phyloP scores from a whole-genome alignment of 2,888 invertebrate species.

The Seira sanloemensis region DNA sequence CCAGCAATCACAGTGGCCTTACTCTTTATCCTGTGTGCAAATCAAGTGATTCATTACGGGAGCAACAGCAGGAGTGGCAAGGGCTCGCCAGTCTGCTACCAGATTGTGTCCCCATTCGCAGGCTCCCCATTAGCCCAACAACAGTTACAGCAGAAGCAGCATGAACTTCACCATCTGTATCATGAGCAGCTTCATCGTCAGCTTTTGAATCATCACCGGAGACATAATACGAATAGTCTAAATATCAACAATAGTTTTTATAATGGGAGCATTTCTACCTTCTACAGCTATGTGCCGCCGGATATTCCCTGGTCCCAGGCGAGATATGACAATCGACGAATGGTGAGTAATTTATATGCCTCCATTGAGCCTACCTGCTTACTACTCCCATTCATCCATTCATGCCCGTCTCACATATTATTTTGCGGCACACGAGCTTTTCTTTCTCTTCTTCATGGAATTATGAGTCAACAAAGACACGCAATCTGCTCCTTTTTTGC shows the following conservation, averaged over 20 bases:
- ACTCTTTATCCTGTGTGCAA: slow-evolving; percentile 69
- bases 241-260: slow-evolving; percentile 30
- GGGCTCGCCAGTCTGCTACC: slow-evolving; percentile 67
- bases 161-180: not conserved
- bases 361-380: not conserved
- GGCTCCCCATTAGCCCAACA: slow-evolving; percentile 37
- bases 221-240: not conserved
- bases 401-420: not conserved
- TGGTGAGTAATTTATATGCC: slow-evolving; percentile 55
- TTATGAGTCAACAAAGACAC: not conserved
- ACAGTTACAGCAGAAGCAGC: slow-evolving; percentile 31
- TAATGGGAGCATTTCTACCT: slow-evolving; percentile 50
- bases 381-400: not conserved
- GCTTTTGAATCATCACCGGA: not conserved
- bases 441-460: not conserved
- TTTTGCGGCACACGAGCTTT: not conserved
- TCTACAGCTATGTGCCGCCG: slow-evolving; percentile 63
- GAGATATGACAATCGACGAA: slow-evolving; percentile 71
- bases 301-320: slow-evolving; percentile 70
- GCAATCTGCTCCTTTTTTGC: too few species aligned
- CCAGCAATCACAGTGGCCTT: slow-evolving; percentile 65
- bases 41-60: slow-evolving; percentile 70
- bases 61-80: slow-evolving; percentile 50
- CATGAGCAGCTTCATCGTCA: not conserved
- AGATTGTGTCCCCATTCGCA: slow-evolving; percentile 69